Conservation (phyloP, 2,797 vertebrate species). For the Tapirus indicus region DNA sequence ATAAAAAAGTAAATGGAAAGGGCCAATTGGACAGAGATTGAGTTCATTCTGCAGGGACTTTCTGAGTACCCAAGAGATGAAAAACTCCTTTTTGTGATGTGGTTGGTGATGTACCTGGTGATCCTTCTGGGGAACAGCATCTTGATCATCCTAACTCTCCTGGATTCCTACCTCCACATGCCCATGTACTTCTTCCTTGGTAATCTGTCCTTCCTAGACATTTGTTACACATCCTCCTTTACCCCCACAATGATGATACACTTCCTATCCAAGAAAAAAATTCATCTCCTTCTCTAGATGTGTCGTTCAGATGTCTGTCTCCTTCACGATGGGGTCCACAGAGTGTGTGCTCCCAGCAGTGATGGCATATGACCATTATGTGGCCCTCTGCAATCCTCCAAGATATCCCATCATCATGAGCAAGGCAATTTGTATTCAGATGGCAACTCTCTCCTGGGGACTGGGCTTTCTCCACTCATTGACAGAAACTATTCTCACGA, state of each 20-base stretch:
- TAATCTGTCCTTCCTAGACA: slow-evolving; percentile 67
- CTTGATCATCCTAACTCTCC: slow-evolving; percentile 29
- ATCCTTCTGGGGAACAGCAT: slow-evolving; percentile 65
- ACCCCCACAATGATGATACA: slow-evolving; percentile 52
- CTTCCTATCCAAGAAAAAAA: slow-evolving; percentile 59
- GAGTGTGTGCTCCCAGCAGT: slow-evolving; percentile 43
- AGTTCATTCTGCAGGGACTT: slow-evolving; percentile 70
- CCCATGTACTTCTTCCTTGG: slow-evolving; percentile 71
- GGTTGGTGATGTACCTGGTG: slow-evolving; percentile 56
- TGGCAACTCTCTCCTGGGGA: slow-evolving; percentile 31
- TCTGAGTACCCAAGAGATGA: slow-evolving; percentile 60
- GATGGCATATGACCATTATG: slow-evolving; percentile 47
- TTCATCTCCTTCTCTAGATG: slow-evolving; percentile 41
- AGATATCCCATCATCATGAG: slow-evolving; percentile 10
- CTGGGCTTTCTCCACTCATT: slow-evolving; percentile 50
- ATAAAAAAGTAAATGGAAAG: slow-evolving; percentile 10
- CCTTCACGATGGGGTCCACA: slow-evolving; percentile 14
- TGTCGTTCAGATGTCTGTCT: slow-evolving; percentile 45
- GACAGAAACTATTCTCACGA: slow-evolving; percentile 47
- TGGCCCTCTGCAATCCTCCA: slow-evolving; percentile 45
- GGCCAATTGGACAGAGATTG: slow-evolving; percentile 37
- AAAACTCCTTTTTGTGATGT: slow-evolving; percentile 54
- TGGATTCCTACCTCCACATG: slow-evolving; percentile 16
- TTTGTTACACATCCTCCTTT: slow-evolving; percentile 44
- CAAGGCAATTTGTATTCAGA: slow-evolving; percentile 27